Percentiles rank a stretch among this genome's conserved stretches.
Conservation (phyloP, 2,113 vertebrate genomes). For the Labrus mixtus region DNA sequence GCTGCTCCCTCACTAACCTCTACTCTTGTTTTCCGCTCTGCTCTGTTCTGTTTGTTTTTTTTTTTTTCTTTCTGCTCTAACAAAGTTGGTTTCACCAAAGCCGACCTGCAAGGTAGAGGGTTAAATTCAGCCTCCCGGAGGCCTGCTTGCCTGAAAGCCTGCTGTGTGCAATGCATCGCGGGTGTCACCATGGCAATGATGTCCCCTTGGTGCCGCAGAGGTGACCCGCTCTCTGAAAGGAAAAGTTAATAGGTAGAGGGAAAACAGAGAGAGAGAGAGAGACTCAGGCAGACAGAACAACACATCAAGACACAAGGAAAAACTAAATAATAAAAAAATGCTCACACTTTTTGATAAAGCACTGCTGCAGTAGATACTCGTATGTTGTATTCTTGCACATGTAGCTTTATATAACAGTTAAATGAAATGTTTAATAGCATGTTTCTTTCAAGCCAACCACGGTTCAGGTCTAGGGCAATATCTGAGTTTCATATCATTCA, state of each 20-base stretch:
- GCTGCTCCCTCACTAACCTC: constrained; percentile 87
- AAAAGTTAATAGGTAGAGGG: neutral
- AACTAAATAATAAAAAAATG: neutral
- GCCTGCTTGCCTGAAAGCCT: constrained; percentile 85
- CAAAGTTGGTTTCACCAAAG: constrained; percentile 99
- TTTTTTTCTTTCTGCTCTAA: constrained; percentile 87
- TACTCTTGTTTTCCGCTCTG: constrained; percentile 81
- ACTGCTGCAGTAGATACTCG: neutral
- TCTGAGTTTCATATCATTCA: neutral
- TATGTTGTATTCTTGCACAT: neutral
- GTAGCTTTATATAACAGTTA: neutral
- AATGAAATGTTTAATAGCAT: neutral
- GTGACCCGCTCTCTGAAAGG: constrained; percentile 56
- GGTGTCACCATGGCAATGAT: constrained; percentile 76
- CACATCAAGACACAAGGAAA: too few species aligned
- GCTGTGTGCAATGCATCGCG: constrained; percentile 84
- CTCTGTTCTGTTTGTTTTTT: constrained; percentile 75
- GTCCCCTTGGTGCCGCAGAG: constrained; percentile 36
- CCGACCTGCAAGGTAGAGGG: constrained; percentile 98
- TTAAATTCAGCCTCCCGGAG: constrained; percentile 78
- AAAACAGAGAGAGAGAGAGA: neutral
- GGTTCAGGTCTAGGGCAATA: neutral
- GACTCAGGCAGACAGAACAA: neutral
- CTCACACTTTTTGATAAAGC: neutral
- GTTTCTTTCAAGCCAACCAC: neutral